phyloP scores from a whole-genome alignment of 2,888 invertebrate genomes.

The Pristionchus exspectatus region DNA sequence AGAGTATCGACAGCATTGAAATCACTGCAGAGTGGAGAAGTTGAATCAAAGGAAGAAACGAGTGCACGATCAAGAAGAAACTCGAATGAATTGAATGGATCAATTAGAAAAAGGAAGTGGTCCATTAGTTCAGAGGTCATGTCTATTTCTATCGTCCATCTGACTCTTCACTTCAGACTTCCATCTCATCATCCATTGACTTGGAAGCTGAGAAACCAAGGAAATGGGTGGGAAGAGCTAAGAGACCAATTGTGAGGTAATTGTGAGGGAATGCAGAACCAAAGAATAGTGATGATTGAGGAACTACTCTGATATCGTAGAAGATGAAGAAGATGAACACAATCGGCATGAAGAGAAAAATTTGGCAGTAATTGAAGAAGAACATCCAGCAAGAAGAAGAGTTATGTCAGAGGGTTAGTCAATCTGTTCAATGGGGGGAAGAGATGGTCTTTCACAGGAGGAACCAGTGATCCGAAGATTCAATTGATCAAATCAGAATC shows the following conservation, averaged over 20 bases:
- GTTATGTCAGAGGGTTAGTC: conserved; percentile 5
- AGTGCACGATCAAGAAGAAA: neutral
- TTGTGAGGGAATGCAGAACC: neutral
- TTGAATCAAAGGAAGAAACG: conserved; percentile 5
- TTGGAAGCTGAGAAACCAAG: conserved; percentile 35
- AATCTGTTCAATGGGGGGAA: neutral
- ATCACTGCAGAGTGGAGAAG: conserved; percentile 1
- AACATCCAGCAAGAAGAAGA: neutral
- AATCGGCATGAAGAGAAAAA: neutral
- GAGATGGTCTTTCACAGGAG: neutral
- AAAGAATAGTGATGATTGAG: neutral
- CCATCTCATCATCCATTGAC: neutral
- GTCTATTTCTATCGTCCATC: neutral
- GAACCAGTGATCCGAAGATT: conserved; percentile 30
- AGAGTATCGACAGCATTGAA: conserved; percentile 43
- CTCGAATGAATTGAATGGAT: neutral
- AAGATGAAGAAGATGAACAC: conserved; percentile 47
- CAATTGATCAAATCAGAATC: conserved; percentile 20
- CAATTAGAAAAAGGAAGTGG: conserved; percentile 44
- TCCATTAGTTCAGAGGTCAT: conserved; percentile 38
- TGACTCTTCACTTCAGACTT: conserved; percentile 23
- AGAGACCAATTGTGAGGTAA: conserved; percentile 41
- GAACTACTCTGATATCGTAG: conserved; percentile 53
- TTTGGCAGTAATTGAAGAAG: conserved; percentile 24
- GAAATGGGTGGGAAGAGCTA: conserved; percentile 15